Evolutionary conservation across 2,888 invertebrate genomes (phyloP), one percentile per base, ranked within the genome.

Genomic region (Brachypterus glaber): DNA sequence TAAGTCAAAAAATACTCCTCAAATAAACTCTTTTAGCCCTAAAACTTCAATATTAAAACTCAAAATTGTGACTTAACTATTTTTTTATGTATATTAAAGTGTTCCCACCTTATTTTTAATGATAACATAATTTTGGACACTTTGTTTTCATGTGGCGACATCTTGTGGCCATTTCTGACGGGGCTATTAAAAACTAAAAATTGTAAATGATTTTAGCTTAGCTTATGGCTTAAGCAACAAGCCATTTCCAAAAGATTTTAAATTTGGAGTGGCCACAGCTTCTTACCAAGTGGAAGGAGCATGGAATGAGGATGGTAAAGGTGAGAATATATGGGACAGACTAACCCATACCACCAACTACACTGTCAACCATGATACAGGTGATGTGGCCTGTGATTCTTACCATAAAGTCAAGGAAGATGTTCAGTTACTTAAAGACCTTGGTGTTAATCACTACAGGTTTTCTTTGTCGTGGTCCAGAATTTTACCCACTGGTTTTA

Each of bases 391-490:
- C 0, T 77, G 79, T 24, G 77, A 82, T 55, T 79, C 79, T 12
- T 82, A 82, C 54, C 73, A 79, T 54, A 70, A 72, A 40, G 79
- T 76, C 56, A 69, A 72, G 52, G 74, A 75, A 33, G 79, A 80
- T 53, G 74, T 73, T 1, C 68, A 74, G 59, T 71, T 79, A 70
- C 63, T 79, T 3, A 69, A 69, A 37, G 71, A 76, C 42, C 59
- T 80, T 2, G 76, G 77, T 14, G 78, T 77, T 0, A 66, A 76
- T 47, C 71, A 76, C 40, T 82, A 82, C 58, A 70, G 82, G 24
- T 83, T 83, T 59, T 82, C 82, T 1, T 68, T 83, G 50, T 76
- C 84, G 1, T 89, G 88, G 88, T 64, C 82, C 0, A 69, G 88
- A 33, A 70, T 89, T 30, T 63, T 87, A 46, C 84, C 86, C 0